Base-by-base conservation (phyloP, 2,797 vertebrate species). In the Halcyon chelicuti region DNA sequence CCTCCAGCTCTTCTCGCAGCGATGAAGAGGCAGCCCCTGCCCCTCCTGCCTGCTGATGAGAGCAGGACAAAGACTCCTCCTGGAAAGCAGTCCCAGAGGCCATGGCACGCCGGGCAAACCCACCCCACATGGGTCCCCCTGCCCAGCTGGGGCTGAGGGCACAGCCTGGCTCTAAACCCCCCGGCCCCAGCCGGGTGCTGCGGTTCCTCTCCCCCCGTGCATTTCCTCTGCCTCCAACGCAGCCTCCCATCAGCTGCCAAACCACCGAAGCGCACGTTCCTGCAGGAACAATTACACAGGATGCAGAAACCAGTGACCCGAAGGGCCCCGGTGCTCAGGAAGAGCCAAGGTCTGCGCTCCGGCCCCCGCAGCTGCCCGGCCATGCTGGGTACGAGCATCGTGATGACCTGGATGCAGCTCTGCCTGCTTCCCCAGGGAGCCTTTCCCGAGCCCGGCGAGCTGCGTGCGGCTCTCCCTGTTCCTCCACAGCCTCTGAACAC, bases 211-310 rank as follows among this genome's bases (percentile, higher is more conserved):
- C 14, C 61, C 5, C 16, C 61, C 4, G 12, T 4, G 14, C 39
- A 3, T n/a, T 88, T 91, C 76, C 71, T 40, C 83, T 74, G 57
- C 83, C 57, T 66, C 60, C 66, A 26, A 6, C 4, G 0, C 84
- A 86, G 71, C 22, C 29, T 63, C 78, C 71, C 78, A 29, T 2
- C 71, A 42, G 72, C 65, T 63, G 63, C 78, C 61, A 39, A 67
- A 6, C 0, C 3, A 12, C 5, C 1, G 29, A 52, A 61, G 40
- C 1, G 0, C 0, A 0, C 1, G 10, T 35, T 81, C 71, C 86
- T 61, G 76, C 2, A 0, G 60, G 72, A 86, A 60, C 87, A 68
- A 79, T 22, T 0, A 3, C 84, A 60, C 67, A 51, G 93, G 84
- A 83, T 21, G 44, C 75, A 75, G 42, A 29, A 20, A 77, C 15